phyloP scores from a whole-genome alignment of 2,888 invertebrate species.

The Cephonodes hylas region DNA sequence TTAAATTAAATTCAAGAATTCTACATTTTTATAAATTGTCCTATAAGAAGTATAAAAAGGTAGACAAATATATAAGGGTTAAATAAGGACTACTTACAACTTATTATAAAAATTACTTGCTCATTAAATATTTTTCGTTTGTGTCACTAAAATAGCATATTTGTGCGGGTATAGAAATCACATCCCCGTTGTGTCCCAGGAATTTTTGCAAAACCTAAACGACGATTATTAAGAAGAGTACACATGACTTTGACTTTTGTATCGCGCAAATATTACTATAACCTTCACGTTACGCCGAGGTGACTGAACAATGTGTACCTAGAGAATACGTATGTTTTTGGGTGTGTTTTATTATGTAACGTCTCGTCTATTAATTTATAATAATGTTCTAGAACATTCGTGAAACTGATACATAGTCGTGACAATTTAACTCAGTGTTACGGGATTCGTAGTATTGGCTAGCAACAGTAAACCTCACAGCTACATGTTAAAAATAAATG shows the following conservation, averaged over 20 bases:
- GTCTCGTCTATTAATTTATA: not conserved
- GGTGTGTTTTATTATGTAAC: not conserved
- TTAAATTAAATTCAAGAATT: no score
- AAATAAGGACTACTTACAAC: no score
- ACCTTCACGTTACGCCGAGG: not conserved
- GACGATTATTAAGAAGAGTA: not conserved
- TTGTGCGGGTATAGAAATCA: no score
- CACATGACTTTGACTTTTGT: not conserved
- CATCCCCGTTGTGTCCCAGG: no score
- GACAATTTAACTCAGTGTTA: slow-evolving; percentile 12
- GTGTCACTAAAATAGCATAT: no score
- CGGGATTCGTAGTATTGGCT: no score
- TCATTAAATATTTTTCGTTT: no score
- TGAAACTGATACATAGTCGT: slow-evolving; percentile 8
- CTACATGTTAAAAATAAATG: not conserved
- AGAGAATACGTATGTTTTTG: not conserved
- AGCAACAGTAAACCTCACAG: no score
- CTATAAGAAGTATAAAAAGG: no score
- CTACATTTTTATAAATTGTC: no score
- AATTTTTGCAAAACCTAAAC: not conserved
- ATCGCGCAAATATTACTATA: not conserved
- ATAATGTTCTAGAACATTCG: not conserved
- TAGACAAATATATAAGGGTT: no score
- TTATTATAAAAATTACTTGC: no score
- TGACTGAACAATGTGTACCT: not conserved